Evolutionary conservation across 2,888 invertebrate species (phyloP).

Genomic region (Sympetrum striolatum): DNA sequence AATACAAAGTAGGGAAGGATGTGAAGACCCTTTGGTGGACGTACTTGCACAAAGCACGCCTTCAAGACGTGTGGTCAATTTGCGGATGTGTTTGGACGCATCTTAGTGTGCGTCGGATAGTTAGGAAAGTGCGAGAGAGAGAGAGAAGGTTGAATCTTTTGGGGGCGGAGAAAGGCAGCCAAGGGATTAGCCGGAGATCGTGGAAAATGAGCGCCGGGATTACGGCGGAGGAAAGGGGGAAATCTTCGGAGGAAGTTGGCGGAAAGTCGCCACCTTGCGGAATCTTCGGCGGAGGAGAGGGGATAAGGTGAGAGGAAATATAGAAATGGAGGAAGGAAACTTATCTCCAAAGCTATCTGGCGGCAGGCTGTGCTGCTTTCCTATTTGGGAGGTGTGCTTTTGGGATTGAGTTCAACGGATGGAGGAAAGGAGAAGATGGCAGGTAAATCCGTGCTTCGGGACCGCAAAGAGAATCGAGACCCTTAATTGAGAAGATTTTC

Average conservation of each 20-base stretch:
- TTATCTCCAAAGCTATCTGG: background rate
- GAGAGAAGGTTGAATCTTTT: background rate
- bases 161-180: background rate
- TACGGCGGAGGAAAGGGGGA: background rate
- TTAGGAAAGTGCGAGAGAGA: background rate
- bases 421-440: background rate
- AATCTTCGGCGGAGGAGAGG: background rate
- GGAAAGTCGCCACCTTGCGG: background rate
- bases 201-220: slow-evolving; percentile 7
- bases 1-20: background rate
- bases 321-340: background rate
- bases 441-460: background rate
- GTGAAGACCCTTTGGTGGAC: background rate
- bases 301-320: background rate
- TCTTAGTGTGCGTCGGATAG: background rate
- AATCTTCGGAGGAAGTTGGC: background rate
- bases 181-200: background rate
- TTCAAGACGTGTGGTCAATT: background rate
- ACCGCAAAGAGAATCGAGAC: background rate
- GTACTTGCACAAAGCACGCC: background rate
- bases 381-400: background rate
- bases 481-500: background rate
- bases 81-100: background rate
- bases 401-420: background rate
- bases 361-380: background rate